Evolutionary conservation across 1,140 invertebrate species (phyloP).

Genomic region (Dreissena polymorpha): DNA sequence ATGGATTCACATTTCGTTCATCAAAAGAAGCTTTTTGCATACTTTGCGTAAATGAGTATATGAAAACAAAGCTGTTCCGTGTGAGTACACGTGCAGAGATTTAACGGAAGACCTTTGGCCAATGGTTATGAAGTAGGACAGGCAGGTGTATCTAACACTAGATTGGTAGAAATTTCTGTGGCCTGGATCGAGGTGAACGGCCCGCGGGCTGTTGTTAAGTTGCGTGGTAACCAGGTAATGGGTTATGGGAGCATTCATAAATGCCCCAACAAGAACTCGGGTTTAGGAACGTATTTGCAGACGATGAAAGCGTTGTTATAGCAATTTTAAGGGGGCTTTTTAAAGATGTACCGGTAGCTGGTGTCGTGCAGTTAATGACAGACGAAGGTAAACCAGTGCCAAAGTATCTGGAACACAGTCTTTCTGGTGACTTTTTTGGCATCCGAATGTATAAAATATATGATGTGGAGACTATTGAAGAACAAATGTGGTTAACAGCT

Average conservation of each 20-base stretch:
- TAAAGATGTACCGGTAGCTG: not conserved
- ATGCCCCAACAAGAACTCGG: not conserved
- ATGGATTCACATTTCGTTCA: not conserved
- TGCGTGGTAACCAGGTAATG: not conserved
- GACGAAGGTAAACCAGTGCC: not conserved
- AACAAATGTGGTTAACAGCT: conserved; percentile 5
- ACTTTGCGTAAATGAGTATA: not conserved
- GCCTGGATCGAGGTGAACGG: not conserved
- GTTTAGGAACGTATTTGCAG: not conserved
- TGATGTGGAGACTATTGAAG: not conserved
- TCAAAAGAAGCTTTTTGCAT: not conserved
- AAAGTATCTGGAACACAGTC: not conserved
- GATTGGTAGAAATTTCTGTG: not conserved
- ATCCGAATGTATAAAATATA: not conserved
- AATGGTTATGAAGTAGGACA: not conserved
- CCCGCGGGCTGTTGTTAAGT: not conserved
- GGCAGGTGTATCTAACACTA: not conserved
- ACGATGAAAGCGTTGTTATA: not conserved
- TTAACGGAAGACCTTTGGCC: not conserved
- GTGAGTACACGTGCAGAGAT: not conserved
- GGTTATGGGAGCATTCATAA: conserved; percentile 4
- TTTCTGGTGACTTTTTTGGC: not conserved
- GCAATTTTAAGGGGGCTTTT: conserved; percentile 9
- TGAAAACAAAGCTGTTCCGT: not conserved
- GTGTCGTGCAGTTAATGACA: not conserved